Evolutionary conservation across 2,888 invertebrate genomes (phyloP).

Genomic region (Drosophila kokeensis): DNA sequence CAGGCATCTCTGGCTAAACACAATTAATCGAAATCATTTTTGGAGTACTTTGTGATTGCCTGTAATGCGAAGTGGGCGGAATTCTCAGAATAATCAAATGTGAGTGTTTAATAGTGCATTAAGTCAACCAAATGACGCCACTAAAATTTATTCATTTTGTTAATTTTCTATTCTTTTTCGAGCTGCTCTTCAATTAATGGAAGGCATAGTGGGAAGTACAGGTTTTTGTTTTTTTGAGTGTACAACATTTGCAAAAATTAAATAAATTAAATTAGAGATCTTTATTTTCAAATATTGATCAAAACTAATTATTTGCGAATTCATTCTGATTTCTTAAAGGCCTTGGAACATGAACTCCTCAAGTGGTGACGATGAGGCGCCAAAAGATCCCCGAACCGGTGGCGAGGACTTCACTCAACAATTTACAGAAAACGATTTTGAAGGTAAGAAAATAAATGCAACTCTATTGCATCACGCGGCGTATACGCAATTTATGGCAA

Average conservation of each 20-base stretch:
- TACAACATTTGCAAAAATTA: not conserved
- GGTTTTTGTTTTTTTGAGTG: not conserved
- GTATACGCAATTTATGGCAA: slow-evolving; percentile 51
- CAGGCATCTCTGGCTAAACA: slow-evolving; percentile 18
- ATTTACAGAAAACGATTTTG: slow-evolving; percentile 95
- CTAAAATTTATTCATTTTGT: slow-evolving; percentile 10
- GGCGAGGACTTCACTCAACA: slow-evolving; percentile 90
- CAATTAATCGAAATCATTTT: slow-evolving; percentile 5
- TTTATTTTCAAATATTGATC: not conserved
- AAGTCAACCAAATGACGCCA: slow-evolving; percentile 14
- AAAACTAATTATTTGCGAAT: slow-evolving; percentile 16
- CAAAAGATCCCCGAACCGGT: slow-evolving; percentile 94
- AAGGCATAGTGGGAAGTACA: slow-evolving; percentile 22
- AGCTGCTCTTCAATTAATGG: slow-evolving; percentile 40
- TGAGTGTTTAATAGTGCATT: slow-evolving; percentile 8
- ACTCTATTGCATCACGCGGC: slow-evolving; percentile 26
- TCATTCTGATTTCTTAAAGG: slow-evolving; percentile 83
- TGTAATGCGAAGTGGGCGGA: slow-evolving; percentile 7
- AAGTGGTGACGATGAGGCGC: slow-evolving; percentile 90
- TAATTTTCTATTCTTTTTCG: slow-evolving; percentile 21
- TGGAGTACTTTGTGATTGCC: slow-evolving; percentile 3
- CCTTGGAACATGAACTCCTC: slow-evolving; percentile 87
- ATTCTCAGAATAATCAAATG: slow-evolving; percentile 13
- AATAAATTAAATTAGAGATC: slow-evolving; percentile 5
- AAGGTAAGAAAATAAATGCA: slow-evolving; percentile 87